These are phyloP conservation scores for Tachysurus fulvidraco DNA, from an alignment of 2,113 vertebrate genomes.

Conservation along the genomic window DNA sequence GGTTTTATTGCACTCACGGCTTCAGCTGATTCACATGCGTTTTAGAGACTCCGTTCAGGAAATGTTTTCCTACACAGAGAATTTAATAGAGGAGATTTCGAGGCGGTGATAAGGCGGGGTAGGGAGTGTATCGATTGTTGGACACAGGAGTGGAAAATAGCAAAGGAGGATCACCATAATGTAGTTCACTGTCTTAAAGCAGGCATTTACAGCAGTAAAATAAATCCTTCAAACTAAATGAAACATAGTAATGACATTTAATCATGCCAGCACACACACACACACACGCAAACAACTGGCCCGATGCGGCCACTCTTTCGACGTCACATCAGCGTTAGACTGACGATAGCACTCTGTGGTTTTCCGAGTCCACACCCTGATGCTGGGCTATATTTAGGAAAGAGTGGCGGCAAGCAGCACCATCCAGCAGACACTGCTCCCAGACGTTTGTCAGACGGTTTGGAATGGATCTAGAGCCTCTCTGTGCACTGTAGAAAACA, in stretches of 20 bases:
- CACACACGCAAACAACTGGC: slow-evolving; percentile 24
- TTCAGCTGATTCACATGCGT: slow-evolving; percentile 36
- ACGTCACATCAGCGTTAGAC: slow-evolving; percentile 45
- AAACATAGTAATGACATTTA: slow-evolving; percentile 9
- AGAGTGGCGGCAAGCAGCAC: slow-evolving; percentile 32
- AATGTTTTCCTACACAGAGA: slow-evolving; percentile 36
- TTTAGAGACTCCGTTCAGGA: slow-evolving; percentile 15
- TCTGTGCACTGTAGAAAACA: slow-evolving; percentile 36
- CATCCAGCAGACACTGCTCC: slow-evolving; percentile 41
- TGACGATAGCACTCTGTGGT: slow-evolving; percentile 50
- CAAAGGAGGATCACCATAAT: not conserved
- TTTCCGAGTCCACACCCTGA: slow-evolving; percentile 54
- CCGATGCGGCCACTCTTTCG: slow-evolving; percentile 39
- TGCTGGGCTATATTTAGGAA: slow-evolving; percentile 48
- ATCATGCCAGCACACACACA: not conserved
- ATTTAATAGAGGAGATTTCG: slow-evolving; percentile 16
- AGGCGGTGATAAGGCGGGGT: slow-evolving; percentile 18
- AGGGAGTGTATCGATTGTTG: not conserved
- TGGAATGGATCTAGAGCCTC: slow-evolving; percentile 50
- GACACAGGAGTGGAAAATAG: not conserved
- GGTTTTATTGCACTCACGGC: slow-evolving; percentile 5
- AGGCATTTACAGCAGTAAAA: not conserved
- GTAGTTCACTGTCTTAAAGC: slow-evolving; percentile 2
- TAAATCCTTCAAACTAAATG: not conserved
- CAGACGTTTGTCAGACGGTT: slow-evolving; percentile 54